Conservation (phyloP, 2,888 invertebrate species). For the Meloe dianella region DNA sequence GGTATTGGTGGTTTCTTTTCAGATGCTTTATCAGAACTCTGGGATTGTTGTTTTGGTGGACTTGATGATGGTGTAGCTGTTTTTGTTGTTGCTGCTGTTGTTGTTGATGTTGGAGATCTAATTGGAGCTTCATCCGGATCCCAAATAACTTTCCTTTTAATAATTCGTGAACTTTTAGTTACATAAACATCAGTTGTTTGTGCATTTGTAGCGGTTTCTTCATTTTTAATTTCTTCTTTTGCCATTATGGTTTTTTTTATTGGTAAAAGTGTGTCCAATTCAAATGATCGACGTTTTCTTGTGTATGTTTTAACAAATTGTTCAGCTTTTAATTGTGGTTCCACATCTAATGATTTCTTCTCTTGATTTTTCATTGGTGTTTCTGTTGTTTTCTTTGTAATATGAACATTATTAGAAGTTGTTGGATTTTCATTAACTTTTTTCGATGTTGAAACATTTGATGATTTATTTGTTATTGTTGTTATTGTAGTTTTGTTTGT, state of each 20-base stretch:
- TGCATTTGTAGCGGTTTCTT: constrained; percentile 4
- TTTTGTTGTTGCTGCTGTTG: too few relatives aligned
- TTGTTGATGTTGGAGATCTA: constrained; percentile 50
- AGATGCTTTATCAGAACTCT: constrained; percentile 19
- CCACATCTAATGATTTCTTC: constrained; percentile 41
- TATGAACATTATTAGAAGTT: background rate
- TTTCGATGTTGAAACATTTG: background rate
- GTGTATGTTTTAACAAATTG: constrained; percentile 56
- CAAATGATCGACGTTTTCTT: constrained; percentile 53
- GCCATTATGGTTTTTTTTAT: constrained; percentile 27
- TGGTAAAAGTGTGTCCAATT: constrained; percentile 25
- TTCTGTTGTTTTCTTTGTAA: background rate
- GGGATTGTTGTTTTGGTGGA: constrained; percentile 16
- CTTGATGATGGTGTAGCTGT: constrained; percentile 44
- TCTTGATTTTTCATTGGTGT: constrained; percentile 20
- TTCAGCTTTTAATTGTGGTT: constrained; percentile 50
- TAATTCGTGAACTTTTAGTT: constrained; percentile 64
- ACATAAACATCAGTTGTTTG: constrained; percentile 45
- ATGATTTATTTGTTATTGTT: constrained; percentile 1
- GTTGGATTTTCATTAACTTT: background rate
- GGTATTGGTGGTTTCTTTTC: constrained; percentile 32
- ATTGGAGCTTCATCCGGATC: constrained; percentile 69
- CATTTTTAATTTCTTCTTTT: background rate
- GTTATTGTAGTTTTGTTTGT: background rate
- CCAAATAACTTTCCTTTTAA: constrained; percentile 77